These are phyloP conservation scores for Malacoctenus gilli DNA, from an alignment of 2,797 vertebrate species.

Conservation along the genomic window DNA sequence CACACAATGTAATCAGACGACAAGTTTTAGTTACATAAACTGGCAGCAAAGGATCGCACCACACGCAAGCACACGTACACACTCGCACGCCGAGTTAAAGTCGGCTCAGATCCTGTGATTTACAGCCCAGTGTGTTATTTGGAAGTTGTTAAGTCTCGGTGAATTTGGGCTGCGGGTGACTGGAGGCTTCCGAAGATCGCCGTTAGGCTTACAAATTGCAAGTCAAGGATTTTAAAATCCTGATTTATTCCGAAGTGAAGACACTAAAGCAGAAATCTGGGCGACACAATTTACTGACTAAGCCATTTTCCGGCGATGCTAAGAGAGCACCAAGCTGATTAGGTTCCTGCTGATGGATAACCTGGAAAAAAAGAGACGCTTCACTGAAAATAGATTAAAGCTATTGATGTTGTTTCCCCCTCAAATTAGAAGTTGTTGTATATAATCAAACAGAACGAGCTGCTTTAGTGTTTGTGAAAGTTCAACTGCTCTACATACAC, in stretches of 20 bases:
- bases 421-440: constrained; percentile 23
- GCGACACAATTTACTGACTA: constrained; percentile 19
- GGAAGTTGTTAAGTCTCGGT: no score
- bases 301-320: constrained; percentile 32
- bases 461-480: background rate
- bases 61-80: background rate
- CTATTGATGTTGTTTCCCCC: constrained; percentile 29
- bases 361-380: constrained; percentile 14
- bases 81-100: no score
- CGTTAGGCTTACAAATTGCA: background rate
- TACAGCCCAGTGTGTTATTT: no score
- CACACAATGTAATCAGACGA: background rate
- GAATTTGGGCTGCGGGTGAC: no score
- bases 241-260: constrained; percentile 22
- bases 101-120: no score
- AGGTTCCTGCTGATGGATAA: constrained; percentile 34
- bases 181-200: no score
- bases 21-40: constrained; percentile 12
- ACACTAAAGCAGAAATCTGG: constrained; percentile 22
- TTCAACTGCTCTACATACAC: background rate
- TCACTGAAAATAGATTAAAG: constrained; percentile 36
- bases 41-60: background rate
- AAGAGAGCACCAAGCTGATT: constrained; percentile 35
- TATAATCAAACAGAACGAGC: background rate
- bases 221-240: constrained; percentile 12